Evolutionary conservation across 2,113 vertebrate species (phyloP).

Genomic region (Nanorana parkeri): DNA sequence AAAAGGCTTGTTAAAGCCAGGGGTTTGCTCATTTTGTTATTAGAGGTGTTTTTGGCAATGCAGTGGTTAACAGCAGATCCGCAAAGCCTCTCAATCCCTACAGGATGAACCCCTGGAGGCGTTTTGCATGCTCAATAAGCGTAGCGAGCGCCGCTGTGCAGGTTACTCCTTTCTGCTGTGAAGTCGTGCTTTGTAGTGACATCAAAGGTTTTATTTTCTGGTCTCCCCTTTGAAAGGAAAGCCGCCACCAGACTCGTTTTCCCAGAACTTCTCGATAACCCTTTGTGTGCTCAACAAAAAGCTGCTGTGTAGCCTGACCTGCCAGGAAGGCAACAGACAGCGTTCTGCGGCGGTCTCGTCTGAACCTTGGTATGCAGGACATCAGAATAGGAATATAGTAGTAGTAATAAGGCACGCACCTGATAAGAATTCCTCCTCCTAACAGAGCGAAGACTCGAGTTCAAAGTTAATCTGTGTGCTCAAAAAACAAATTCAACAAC

Average conservation of each 20-base stretch:
- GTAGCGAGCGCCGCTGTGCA: constrained; percentile 40
- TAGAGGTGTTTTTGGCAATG: not conserved
- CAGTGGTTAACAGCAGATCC: constrained; percentile 21
- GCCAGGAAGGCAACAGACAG: not conserved
- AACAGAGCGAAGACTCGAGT: too few relatives aligned
- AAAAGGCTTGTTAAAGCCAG: not conserved
- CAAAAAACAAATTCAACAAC: too few relatives aligned
- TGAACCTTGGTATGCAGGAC: not conserved
- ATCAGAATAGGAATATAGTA: not conserved
- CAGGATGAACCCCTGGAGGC: constrained; percentile 46
- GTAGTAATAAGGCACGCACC: too few relatives aligned
- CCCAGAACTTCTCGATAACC: constrained; percentile 43
- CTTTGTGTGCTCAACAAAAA: constrained; percentile 18
- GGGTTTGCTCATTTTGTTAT: not conserved
- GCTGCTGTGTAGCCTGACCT: not conserved
- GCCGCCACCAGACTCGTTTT: constrained; percentile 46
- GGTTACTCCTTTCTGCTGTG: constrained; percentile 53
- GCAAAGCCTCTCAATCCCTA: constrained; percentile 37
- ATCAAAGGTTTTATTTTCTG: constrained; percentile 55
- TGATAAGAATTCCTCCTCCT: too few relatives aligned
- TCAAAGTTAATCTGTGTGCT: too few relatives aligned
- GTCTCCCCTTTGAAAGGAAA: constrained; percentile 47
- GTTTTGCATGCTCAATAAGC: constrained; percentile 52
- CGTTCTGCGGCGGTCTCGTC: not conserved
- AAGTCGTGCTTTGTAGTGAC: constrained; percentile 53